Conservation (phyloP, 2,797 vertebrate genomes). For the Crossoptilon crossoptilon region DNA sequence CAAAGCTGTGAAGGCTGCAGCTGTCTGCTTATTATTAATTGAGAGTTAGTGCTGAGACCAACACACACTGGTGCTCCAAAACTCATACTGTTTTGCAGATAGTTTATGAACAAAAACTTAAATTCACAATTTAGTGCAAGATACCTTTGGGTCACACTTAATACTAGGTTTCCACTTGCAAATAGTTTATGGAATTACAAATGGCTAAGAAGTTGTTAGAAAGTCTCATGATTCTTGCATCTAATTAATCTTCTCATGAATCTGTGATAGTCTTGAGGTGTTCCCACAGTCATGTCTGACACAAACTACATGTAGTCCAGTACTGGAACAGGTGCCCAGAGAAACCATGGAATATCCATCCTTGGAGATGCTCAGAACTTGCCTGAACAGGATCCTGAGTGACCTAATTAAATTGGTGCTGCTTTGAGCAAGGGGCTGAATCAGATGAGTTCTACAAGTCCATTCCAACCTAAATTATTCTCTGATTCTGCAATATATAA, state of each 20-base stretch:
- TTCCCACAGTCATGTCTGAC: not conserved
- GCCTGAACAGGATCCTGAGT: not conserved
- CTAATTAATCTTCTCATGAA: slow-evolving; percentile 25
- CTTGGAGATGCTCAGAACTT: not conserved
- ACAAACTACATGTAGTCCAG: not conserved
- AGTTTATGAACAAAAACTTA: slow-evolving; percentile 32
- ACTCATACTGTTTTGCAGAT: slow-evolving; percentile 13
- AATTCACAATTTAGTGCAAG: not conserved
- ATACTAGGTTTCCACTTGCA: not conserved
- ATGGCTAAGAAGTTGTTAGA: not conserved
- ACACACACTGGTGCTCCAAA: not conserved
- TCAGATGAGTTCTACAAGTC: not conserved
- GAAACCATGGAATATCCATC: not conserved
- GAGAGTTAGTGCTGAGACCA: slow-evolving; percentile 28
- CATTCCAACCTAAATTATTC: not conserved
- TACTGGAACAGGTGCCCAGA: not conserved
- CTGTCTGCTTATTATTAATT: slow-evolving; percentile 42
- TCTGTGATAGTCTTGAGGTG: not conserved
- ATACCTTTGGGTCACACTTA: not conserved
- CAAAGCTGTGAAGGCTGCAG: slow-evolving; percentile 50
- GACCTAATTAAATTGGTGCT: not conserved
- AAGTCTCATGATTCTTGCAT: not conserved
- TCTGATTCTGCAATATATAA: not conserved
- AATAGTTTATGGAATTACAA: not conserved
- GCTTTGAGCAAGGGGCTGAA: not conserved